Percentiles rank a stretch among this genome's conserved stretches.
phyloP scores from a whole-genome alignment of 2,113 vertebrate species.

The Aegithalos caudatus region DNA sequence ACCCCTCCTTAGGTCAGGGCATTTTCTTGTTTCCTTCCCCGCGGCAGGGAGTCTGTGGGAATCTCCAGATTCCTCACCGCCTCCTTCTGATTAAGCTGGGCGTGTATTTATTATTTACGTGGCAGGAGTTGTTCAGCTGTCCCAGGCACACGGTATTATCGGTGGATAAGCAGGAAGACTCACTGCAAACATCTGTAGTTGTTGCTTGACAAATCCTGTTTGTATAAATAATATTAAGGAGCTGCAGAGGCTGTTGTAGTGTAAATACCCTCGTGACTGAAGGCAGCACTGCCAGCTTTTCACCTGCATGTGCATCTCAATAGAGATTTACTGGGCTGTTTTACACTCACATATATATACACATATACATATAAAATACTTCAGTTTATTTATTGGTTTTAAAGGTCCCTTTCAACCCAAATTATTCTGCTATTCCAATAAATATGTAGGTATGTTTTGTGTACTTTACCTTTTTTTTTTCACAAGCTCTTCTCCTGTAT shows the following conservation, averaged over 20 bases:
- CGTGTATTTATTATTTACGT: background rate
- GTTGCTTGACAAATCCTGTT: constrained; percentile 23
- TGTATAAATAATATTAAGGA: constrained; percentile 5
- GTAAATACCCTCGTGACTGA: background rate
- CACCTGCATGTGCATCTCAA: background rate
- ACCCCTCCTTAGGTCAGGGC: constrained; percentile 14
- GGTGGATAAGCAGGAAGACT: background rate
- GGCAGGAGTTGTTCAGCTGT: background rate
- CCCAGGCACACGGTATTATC: background rate
- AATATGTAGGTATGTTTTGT: accelerated
- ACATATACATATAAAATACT: background rate
- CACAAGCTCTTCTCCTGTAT: background rate
- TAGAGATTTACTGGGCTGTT: background rate
- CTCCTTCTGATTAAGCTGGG: background rate
- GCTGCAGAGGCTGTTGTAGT: background rate
- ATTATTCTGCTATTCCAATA: background rate
- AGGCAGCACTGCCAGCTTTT: background rate
- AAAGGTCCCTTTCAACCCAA: background rate
- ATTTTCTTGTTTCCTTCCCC: constrained; percentile 7
- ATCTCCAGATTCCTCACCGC: background rate
- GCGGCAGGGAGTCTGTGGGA: background rate
- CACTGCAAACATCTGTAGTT: background rate
- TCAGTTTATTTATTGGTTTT: background rate
- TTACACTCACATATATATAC: background rate
- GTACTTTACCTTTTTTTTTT: background rate